phyloP scores from a whole-genome alignment of 2,113 vertebrate genomes.

The Sarotherodon lohbergeri region DNA sequence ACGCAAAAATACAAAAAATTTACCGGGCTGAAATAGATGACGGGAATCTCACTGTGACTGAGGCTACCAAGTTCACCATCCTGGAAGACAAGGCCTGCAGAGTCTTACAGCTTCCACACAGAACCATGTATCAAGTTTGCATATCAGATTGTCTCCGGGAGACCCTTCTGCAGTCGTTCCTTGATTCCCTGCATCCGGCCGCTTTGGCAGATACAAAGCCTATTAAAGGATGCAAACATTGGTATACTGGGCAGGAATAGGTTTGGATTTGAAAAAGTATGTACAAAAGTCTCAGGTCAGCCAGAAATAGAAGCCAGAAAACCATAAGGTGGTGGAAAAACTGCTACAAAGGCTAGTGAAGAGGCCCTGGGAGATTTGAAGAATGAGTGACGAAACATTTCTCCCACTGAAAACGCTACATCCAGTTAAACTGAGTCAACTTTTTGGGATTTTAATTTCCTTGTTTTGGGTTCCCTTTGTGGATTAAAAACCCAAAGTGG shows the following conservation, averaged over 20 bases:
- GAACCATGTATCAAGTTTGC: neutral
- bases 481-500: neutral
- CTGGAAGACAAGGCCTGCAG: neutral
- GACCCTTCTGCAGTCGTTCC: neutral
- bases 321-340: neutral
- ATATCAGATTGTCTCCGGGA: neutral
- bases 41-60: neutral
- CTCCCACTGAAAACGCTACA: neutral
- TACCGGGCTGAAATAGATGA: neutral
- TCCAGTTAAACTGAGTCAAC: neutral
- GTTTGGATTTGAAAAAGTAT: neutral
- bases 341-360: neutral
- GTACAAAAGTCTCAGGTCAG: neutral
- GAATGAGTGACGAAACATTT: neutral
- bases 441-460: neutral
- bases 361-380: neutral
- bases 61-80: neutral
- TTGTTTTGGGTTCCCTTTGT: fast-evolving
- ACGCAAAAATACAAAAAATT: neutral
- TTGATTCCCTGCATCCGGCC: neutral
- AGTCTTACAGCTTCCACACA: neutral
- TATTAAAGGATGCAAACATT: neutral
- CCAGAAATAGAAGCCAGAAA: neutral
- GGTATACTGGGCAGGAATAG: neutral
- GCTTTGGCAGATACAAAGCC: neutral